Percentiles rank a stretch among this genome's conserved stretches.
phyloP scores from a whole-genome alignment of 2,113 vertebrate genomes.

The Xiphorhynchus elegans region DNA sequence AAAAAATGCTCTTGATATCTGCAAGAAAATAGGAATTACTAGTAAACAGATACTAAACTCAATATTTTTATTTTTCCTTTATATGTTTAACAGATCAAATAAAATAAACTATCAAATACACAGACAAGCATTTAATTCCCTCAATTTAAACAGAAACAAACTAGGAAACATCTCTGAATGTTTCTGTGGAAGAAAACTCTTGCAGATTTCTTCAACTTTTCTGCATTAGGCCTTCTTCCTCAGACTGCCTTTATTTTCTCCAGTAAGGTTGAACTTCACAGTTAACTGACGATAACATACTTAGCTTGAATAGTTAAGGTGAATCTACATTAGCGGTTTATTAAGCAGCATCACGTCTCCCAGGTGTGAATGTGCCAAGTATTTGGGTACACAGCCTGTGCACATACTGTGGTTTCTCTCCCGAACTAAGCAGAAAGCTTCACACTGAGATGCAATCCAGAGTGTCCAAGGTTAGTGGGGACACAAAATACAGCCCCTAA shows the following conservation, averaged over 20 bases:
- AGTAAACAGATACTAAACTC: background rate
- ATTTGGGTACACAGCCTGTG: background rate
- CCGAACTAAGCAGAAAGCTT: background rate
- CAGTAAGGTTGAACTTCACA: background rate
- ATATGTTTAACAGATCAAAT: background rate
- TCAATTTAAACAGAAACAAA: background rate
- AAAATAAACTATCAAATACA: background rate
- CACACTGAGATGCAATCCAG: background rate
- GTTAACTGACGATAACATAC: background rate
- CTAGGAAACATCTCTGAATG: background rate
- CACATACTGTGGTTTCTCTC: background rate
- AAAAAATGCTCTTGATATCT: background rate
- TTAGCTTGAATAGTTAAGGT: background rate
- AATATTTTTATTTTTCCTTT: background rate
- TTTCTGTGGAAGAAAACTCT: background rate
- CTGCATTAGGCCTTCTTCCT: background rate
- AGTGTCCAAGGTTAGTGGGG: background rate
- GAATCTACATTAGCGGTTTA: accelerated
- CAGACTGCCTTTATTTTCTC: background rate
- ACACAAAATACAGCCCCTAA: background rate
- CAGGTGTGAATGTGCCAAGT: background rate
- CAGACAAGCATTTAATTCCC: background rate
- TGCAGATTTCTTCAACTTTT: background rate
- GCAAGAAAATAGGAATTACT: background rate
- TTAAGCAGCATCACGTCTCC: background rate